Percentiles rank a stretch among this genome's conserved stretches.
These are phyloP conservation scores for Polypedilum pembai DNA, from an alignment of 1,140 invertebrate genomes.

Conservation along the genomic window DNA sequence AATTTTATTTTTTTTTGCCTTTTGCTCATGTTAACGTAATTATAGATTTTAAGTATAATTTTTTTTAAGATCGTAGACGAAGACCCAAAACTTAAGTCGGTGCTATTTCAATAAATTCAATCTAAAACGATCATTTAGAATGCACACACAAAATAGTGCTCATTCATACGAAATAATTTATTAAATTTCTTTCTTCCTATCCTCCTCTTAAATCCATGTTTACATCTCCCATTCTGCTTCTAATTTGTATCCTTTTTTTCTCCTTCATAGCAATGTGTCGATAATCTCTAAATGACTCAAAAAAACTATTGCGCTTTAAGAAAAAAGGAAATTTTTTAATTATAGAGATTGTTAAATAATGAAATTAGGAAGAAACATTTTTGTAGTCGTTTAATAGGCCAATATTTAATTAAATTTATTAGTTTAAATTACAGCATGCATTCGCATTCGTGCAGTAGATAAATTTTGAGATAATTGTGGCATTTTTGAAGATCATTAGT, in stretches of 20 bases:
- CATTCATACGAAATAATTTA: slow-evolving; percentile 24
- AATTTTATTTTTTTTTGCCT: not conserved
- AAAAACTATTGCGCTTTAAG: not conserved
- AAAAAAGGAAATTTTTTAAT: not conserved
- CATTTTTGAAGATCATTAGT: too few relatives aligned
- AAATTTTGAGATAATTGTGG: not conserved
- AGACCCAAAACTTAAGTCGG: not conserved
- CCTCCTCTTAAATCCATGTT: not conserved
- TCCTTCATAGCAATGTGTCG: not conserved
- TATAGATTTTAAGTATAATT: slow-evolving; percentile 26
- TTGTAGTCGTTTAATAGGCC: not conserved
- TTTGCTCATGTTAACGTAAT: slow-evolving; percentile 23
- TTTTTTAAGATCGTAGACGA: not conserved
- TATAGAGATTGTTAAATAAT: not conserved
- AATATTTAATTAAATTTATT: slow-evolving; percentile 20
- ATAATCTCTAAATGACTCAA: not conserved
- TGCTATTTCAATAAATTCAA: not conserved
- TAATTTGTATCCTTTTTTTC: slow-evolving; percentile 11
- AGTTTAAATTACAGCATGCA: not conserved
- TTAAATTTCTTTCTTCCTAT: slow-evolving; percentile 25
- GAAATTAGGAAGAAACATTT: not conserved
- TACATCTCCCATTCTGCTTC: not conserved
- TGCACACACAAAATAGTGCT: slow-evolving; percentile 23
- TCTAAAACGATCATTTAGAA: slow-evolving; percentile 21
- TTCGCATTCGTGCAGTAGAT: not conserved